A percentile compares a stretch with the other conserved stretches of the same genome.
Conservation (phyloP, 2,888 invertebrate genomes). For the Crioceris asparagi region DNA sequence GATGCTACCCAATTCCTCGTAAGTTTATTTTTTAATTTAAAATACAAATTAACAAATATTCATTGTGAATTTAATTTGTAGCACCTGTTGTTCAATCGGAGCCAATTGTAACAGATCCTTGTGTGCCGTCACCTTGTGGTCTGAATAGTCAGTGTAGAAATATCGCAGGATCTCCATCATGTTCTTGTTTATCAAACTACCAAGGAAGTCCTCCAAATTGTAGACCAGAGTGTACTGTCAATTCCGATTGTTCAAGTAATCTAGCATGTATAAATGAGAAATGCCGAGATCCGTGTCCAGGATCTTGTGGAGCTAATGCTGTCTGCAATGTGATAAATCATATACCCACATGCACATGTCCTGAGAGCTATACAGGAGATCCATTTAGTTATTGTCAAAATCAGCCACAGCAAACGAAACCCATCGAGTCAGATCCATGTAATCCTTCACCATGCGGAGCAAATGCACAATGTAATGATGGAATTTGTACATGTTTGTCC, state of each 20-base stretch:
- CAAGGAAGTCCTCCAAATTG: constrained; percentile 67
- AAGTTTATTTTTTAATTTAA: no score
- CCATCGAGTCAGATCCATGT: constrained; percentile 40
- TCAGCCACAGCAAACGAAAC: constrained; percentile 30
- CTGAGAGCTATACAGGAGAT: constrained; percentile 49
- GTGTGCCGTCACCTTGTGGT: constrained; percentile 70
- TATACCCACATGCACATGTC: constrained; percentile 63
- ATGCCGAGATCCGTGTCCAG: constrained; percentile 67
- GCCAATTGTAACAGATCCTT: constrained; percentile 50
- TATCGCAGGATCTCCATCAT: constrained; percentile 55
- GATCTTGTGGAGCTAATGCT: constrained; percentile 62
- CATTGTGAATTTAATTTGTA: constrained; percentile 1
- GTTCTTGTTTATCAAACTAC: constrained; percentile 61
- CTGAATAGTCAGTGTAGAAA: constrained; percentile 63
- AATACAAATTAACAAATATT: neutral
- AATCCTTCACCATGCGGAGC: constrained; percentile 61
- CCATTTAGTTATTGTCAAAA: constrained; percentile 42
- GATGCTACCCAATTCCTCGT: constrained; percentile 42
- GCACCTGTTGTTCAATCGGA: constrained; percentile 11
- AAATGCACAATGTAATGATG: constrained; percentile 44
- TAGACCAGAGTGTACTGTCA: constrained; percentile 65
- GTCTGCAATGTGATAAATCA: constrained; percentile 65
- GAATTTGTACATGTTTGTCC: constrained; percentile 36
- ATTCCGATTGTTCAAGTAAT: constrained; percentile 61
- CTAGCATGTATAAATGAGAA: constrained; percentile 62